A percentile compares a stretch with the other conserved stretches of the same genome.
Evolutionary conservation across 2,888 invertebrate species (phyloP).

Genomic region (Epicampocera succincta): DNA sequence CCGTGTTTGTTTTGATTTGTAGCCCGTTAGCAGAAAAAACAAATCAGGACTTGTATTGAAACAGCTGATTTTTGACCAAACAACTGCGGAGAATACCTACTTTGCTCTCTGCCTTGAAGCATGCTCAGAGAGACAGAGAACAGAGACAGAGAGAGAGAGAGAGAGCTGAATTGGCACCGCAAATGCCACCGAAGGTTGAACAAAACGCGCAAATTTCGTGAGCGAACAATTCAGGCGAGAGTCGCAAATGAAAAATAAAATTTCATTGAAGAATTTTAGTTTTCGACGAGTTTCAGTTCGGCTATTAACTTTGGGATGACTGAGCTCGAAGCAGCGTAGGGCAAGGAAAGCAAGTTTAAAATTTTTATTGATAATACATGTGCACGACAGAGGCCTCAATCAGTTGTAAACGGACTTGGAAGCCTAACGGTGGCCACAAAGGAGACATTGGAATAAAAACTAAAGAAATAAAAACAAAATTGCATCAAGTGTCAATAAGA

Average conservation of each 20-base stretch:
- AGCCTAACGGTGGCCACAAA: constrained; percentile 41
- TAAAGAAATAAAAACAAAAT: constrained; percentile 24
- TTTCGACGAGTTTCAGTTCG: constrained; percentile 50
- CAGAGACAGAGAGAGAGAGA: constrained; percentile 33
- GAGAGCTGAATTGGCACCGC: background rate
- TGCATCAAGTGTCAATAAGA: constrained; percentile 17
- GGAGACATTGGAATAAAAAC: constrained; percentile 5
- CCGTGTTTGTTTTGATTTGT: constrained; percentile 67
- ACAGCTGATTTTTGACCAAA: constrained; percentile 54
- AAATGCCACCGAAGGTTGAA: constrained; percentile 27
- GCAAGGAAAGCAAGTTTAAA: constrained; percentile 6
- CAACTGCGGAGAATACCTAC: background rate
- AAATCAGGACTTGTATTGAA: constrained; percentile 52
- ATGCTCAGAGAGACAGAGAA: constrained; percentile 51
- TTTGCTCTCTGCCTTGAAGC: background rate
- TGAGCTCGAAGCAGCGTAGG: constrained; percentile 30
- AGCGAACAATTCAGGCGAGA: background rate
- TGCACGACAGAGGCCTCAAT: constrained; percentile 51
- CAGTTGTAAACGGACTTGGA: constrained; percentile 64
- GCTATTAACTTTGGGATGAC: constrained; percentile 27
- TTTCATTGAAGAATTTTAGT: constrained; percentile 62
- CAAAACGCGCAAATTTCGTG: constrained; percentile 2
- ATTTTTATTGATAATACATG: constrained; percentile 62
- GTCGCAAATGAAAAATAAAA: background rate
- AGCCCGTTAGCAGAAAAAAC: constrained; percentile 34